Evolutionary conservation across 2,797 vertebrate species (phyloP).

Genomic region (Menidia menidia): DNA sequence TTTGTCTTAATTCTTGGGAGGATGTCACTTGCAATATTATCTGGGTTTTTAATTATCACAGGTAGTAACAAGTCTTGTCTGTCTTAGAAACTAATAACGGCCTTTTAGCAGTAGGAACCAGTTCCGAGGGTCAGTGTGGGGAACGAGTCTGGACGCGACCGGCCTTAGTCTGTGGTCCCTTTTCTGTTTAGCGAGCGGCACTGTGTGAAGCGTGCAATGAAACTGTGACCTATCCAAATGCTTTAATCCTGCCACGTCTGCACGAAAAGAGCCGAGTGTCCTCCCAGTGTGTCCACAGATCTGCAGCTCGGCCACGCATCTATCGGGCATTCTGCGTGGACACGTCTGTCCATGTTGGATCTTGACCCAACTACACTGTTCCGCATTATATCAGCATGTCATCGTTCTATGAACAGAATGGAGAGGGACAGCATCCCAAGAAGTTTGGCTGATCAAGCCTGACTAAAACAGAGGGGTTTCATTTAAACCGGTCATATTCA

Average conservation of each 20-base stretch:
- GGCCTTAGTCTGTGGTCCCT: not conserved
- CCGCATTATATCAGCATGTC: no score
- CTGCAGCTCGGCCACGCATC: not conserved
- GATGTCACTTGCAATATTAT: no score
- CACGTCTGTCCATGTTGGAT: not conserved
- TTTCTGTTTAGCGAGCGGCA: not conserved
- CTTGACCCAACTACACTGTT: no score
- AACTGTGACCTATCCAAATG: constrained; percentile 2
- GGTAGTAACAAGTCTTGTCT: no score
- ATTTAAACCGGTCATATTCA: no score
- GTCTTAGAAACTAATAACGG: not conserved
- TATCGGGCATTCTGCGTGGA: not conserved
- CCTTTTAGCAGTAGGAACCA: not conserved
- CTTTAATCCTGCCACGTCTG: constrained; percentile 49
- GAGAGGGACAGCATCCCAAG: no score
- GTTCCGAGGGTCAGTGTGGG: not conserved
- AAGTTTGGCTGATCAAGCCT: no score
- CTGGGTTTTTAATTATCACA: no score
- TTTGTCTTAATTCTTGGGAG: no score
- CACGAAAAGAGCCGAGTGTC: constrained; percentile 48
- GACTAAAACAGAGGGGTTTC: no score
- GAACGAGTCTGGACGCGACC: not conserved
- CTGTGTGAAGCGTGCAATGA: not conserved
- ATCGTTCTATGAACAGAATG: no score
- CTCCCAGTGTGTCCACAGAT: not conserved